Evolutionary conservation across 1,140 invertebrate genomes (phyloP), one percentile per base, ranked within the genome.

Genomic region (Bombus confusus): DNA sequence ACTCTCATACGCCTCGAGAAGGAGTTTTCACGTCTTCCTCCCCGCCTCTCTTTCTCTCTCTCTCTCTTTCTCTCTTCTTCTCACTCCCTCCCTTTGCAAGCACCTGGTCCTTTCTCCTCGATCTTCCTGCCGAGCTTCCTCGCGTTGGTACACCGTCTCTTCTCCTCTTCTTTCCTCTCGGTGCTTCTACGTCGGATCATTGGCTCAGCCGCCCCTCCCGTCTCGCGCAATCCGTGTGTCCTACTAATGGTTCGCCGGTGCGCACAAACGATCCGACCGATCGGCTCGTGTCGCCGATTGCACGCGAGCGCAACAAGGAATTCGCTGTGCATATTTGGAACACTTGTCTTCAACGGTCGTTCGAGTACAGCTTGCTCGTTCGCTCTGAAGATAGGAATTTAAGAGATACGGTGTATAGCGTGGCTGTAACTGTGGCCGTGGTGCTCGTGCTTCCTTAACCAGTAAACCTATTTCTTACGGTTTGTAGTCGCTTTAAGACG

Each of bases 1-100:
- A 94, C 94, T 95, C 94, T 94, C 94, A 94, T 94, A 95, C 93
- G 89, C 93, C 86, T 89, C 74, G 88, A 81, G 71, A 86, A 86
- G 80, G 68, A 76, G 85, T 88, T 91, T 87, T 85, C 86, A 84
- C 69, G 72, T 86, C 64, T 74, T 68, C 78, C 78, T 86, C 74
- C 79, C 75, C 80, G 59, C 57, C 43, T 85, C 78, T 28, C 64
- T 68, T 72, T 78, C 80, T 83, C 71, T 80, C 69, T 75, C 10
- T 72, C 72, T 86, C 77, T 75, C 62, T 83, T 52, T 59, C 34
- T 86, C 76, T 25, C 52, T 74, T 68, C 15, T 3, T 18, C 31
- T 10, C 31, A 15, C 18, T 9, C 5, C 13, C 73, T n/a, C 37
- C 37, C 12, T 62, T 71, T 41, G 1, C 1, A 0, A 43, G 25